Evolutionary conservation across 1,140 invertebrate species (phyloP).

Genomic region (Pseudomyrmex dendroicus): DNA sequence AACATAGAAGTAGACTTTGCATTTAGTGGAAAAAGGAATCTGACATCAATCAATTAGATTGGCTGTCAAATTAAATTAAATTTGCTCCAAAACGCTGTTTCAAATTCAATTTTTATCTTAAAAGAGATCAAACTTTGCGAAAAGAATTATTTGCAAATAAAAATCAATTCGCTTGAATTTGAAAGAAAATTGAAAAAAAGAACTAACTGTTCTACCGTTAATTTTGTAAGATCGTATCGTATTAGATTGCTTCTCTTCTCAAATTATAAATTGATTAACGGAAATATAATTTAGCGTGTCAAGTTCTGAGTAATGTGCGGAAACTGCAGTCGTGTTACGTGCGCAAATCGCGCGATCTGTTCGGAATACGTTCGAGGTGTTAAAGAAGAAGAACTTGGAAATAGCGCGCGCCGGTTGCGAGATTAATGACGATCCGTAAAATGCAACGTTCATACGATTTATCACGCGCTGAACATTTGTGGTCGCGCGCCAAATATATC

Average conservation of each 20-base stretch:
- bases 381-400: conserved; percentile 29
- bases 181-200: too few species aligned
- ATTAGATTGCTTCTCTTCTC: background rate
- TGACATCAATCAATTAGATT: too few species aligned
- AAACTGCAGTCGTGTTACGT: background rate
- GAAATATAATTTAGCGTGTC: conserved; percentile 7
- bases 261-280: background rate
- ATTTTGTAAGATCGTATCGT: background rate
- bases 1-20: too few species aligned
- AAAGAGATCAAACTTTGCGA: too few species aligned
- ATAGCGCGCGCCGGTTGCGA: background rate
- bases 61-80: too few species aligned
- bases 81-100: too few species aligned
- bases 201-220: background rate
- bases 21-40: too few species aligned
- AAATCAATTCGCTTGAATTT: too few species aligned
- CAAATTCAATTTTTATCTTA: too few species aligned
- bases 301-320: background rate
- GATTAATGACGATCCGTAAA: conserved; percentile 39
- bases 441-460: conserved; percentile 6
- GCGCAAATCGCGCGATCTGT: conserved; percentile 10
- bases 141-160: too few species aligned
- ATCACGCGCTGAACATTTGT: conserved; percentile 6
- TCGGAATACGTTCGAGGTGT: background rate
- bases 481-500: conserved; percentile 27